These are phyloP conservation scores for Procambarus clarkii DNA, from an alignment of 1,140 invertebrate species.

Conservation along the genomic window DNA sequence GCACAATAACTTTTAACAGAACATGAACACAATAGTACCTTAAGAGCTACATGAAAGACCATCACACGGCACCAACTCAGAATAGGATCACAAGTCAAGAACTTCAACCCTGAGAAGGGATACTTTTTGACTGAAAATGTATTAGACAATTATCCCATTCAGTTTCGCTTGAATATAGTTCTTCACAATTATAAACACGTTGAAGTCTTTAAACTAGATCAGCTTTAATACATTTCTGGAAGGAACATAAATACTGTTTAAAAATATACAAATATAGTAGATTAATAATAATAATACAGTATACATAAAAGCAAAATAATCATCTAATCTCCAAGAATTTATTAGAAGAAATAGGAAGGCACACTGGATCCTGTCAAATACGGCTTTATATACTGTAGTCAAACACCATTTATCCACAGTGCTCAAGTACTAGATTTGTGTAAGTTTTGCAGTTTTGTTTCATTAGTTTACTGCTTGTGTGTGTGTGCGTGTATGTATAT, in stretches of 20 bases:
- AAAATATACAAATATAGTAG: not conserved
- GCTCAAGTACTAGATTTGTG: too few relatives aligned
- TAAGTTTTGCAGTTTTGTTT: too few relatives aligned
- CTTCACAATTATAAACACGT: too few relatives aligned
- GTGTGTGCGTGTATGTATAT: too few relatives aligned
- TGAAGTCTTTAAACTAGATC: too few relatives aligned
- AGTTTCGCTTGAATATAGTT: not conserved
- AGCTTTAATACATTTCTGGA: too few relatives aligned
- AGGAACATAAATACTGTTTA: not conserved
- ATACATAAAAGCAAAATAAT: not conserved
- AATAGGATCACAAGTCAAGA: constrained; percentile 1
- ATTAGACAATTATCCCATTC: not conserved
- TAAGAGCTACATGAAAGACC: constrained; percentile 61
- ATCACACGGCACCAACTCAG: constrained; percentile 49
- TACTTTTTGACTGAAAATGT: not conserved
- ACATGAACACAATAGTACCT: constrained; percentile 23
- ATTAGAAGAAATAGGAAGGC: not conserved
- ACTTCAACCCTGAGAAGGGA: not conserved
- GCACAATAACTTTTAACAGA: constrained; percentile 32
- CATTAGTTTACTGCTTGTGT: too few relatives aligned
- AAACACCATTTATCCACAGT: too few relatives aligned
- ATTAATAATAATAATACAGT: not conserved
- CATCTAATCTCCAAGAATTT: not conserved
- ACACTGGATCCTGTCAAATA: constrained; percentile 3
- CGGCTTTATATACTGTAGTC: too few relatives aligned